phyloP scores from a whole-genome alignment of 2,113 vertebrate species.

The Bothrops jararaca region DNA sequence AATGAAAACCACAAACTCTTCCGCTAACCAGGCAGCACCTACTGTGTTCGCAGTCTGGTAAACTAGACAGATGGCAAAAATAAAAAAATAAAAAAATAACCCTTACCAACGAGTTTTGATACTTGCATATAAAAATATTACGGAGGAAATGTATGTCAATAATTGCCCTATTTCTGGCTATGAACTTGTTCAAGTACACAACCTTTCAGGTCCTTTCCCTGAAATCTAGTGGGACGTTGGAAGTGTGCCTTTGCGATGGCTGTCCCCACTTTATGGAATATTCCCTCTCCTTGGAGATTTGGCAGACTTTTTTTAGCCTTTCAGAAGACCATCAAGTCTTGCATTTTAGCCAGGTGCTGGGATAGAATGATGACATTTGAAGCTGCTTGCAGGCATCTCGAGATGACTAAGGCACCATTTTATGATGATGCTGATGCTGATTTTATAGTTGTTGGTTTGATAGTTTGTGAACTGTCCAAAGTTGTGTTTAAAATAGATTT shows the following conservation, averaged over 20 bases:
- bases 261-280: neutral
- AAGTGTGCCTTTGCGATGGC: neutral
- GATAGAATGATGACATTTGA: neutral
- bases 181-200: constrained; percentile 28
- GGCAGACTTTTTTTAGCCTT: neutral
- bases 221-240: neutral
- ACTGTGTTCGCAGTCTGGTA: constrained; percentile 9
- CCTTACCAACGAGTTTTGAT: constrained; percentile 24
- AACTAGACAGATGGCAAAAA: constrained; percentile 6
- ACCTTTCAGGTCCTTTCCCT: neutral
- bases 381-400: neutral
- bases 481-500: neutral
- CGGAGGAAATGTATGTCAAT: constrained; percentile 1
- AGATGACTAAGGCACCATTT: neutral
- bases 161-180: constrained; percentile 32
- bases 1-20: constrained; percentile 1
- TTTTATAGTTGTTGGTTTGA: neutral
- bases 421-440: too few species aligned
- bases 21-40: neutral
- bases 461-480: neutral
- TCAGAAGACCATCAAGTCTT: neutral
- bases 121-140: constrained; percentile 14
- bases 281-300: neutral
- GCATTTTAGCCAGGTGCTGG: neutral
- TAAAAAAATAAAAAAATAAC: neutral